Evolutionary conservation across 2,797 vertebrate genomes (phyloP).

Genomic region (Labeo calbasu): DNA sequence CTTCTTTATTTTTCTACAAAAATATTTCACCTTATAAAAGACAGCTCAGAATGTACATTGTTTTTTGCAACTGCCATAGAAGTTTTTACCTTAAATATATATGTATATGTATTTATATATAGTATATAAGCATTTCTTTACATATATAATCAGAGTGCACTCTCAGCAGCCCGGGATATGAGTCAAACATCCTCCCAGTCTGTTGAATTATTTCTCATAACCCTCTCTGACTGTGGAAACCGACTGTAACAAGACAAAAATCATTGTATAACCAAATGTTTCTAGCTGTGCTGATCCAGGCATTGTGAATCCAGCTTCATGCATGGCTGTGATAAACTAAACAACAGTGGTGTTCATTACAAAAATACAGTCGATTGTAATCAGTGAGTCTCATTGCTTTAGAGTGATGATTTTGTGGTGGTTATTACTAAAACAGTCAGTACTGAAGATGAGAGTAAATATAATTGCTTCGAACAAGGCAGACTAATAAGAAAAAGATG

Average conservation of each 20-base stretch:
- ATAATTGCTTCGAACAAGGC: slow-evolving; percentile 21
- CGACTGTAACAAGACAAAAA: slow-evolving; percentile 40
- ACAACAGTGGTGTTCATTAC: slow-evolving; percentile 57
- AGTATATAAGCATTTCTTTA: slow-evolving; percentile 74
- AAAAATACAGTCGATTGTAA: slow-evolving; percentile 64
- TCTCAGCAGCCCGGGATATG: slow-evolving; percentile 44
- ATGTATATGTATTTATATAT: slow-evolving; percentile 66
- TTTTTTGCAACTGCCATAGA: slow-evolving; percentile 66
- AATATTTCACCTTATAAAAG: slow-evolving; percentile 83
- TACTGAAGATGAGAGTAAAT: background rate
- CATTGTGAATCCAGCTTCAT: slow-evolving; percentile 56
- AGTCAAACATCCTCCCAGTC: slow-evolving; percentile 36
- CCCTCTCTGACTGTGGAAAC: slow-evolving; percentile 25
- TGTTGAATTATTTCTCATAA: slow-evolving; percentile 36
- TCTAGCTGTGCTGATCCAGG: slow-evolving; percentile 57
- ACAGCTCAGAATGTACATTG: slow-evolving; percentile 74
- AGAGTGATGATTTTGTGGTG: slow-evolving; percentile 34
- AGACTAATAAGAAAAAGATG: slow-evolving; percentile 4
- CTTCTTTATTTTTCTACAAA: slow-evolving; percentile 82
- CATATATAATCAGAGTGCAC: slow-evolving; percentile 53
- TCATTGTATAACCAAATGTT: slow-evolving; percentile 22
- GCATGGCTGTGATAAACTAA: slow-evolving; percentile 38
- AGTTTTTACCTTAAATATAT: slow-evolving; percentile 73
- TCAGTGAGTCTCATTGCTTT: slow-evolving; percentile 4
- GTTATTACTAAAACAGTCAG: slow-evolving; percentile 68